Evolutionary conservation across 2,888 invertebrate species (phyloP), one percentile per base, ranked within the genome.

Genomic region (Lomographa bimaculata): DNA sequence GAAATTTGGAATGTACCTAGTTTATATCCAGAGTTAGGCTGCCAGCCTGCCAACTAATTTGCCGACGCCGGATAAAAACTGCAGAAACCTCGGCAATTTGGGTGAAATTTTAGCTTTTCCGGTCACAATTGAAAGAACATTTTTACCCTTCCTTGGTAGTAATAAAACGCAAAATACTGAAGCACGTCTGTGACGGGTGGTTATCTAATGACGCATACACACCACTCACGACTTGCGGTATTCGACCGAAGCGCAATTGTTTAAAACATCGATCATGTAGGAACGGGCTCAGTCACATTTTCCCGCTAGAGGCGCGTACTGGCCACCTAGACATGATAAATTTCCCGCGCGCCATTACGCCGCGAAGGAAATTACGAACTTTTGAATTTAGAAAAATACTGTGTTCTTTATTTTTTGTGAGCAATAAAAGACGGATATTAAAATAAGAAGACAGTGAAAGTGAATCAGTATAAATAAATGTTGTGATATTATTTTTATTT

Each of bases 251-350:
- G 3, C 27, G 9, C 16, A 17, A 11, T 20, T 7, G 14, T 35
- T 36, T 32, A 26, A 30, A 36, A 26, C 29, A 10, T 27, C 27
- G 30, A 24, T 29, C 19, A 7, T 24, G 17, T 6, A 12, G 5
- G 8, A 26, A 19, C 10, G 9, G 6, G 2, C 25, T 36, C 36
- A 28, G 42, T 43, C 23, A 37, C 10, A 18, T 37, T 43, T 43
- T 37, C 32, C 27, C 32, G 36, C 36, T 23, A 14, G 30, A 30
- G 7, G 26, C 21, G 36, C 26, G 18, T 24, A 23, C 36, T 43
- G 27, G 32, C 27, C 23, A 21, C 32, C 14, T 32, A 26, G 18
- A 27, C 30, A 35, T 41, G 41, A 8, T 9, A 12, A 20, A 16
- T 35, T 35, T 30, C 24, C 29, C 41, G 19, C 25, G 19, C 41